These are phyloP conservation scores for Neoniphon sammara DNA, from an alignment of 2,797 vertebrate species.

Conservation along the genomic window DNA sequence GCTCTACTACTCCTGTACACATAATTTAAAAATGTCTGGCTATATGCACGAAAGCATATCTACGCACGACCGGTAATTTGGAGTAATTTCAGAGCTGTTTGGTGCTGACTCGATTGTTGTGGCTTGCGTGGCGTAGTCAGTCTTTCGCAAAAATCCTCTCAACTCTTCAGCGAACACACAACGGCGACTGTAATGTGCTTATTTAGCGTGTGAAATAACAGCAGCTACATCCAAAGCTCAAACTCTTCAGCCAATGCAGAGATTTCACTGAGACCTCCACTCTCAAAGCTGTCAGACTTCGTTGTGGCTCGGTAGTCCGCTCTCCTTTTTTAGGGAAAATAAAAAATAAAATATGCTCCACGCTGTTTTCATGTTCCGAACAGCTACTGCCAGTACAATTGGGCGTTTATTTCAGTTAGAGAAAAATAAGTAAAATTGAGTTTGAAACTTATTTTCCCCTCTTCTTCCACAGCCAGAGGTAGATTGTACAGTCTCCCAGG, in stretches of 20 bases:
- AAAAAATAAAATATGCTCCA: constrained; percentile 20
- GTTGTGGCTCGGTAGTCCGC: constrained; percentile 41
- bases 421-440: neutral
- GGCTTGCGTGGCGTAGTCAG: constrained; percentile 69
- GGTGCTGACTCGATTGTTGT: constrained; percentile 53
- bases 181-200: neutral
- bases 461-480: constrained; percentile 67
- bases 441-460: constrained; percentile 15
- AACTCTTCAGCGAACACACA: constrained; percentile 34
- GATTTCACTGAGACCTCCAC: constrained; percentile 55
- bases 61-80: constrained; percentile 25
- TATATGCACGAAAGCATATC: constrained; percentile 10
- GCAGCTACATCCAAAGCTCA: constrained; percentile 10
- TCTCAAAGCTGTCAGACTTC: constrained; percentile 41
- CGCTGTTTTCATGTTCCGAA: constrained; percentile 22
- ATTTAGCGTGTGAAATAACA: neutral
- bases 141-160: constrained; percentile 31
- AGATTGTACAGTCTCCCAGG: constrained; percentile 70
- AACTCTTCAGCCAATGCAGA: constrained; percentile 52
- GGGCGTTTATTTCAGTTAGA: neutral
- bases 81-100: constrained; percentile 28
- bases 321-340: constrained; percentile 32
- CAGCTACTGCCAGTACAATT: neutral
- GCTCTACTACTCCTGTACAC: neutral
- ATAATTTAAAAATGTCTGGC: neutral